phyloP scores from a whole-genome alignment of 2,113 vertebrate genomes.

The Dicrurus megarhynchus region DNA sequence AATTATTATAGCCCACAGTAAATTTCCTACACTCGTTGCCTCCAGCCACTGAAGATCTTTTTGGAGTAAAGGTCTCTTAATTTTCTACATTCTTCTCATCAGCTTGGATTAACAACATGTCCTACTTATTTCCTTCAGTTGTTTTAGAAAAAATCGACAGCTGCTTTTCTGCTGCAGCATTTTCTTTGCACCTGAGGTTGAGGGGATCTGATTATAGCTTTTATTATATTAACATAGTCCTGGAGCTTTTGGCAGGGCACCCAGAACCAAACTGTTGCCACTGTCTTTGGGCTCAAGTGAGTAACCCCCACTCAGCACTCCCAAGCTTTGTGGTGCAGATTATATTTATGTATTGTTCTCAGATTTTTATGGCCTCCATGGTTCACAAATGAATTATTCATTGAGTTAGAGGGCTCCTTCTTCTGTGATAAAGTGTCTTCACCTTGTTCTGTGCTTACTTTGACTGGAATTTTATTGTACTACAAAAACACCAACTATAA shows the following conservation, averaged over 20 bases:
- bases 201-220: background rate
- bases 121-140: constrained; percentile 4
- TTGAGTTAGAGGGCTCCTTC: background rate
- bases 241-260: background rate
- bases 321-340: background rate
- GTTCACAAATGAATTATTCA: constrained; percentile 44
- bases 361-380: background rate
- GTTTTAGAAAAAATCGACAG: constrained; percentile 35
- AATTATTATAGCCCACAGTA: constrained; percentile 84
- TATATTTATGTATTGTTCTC: constrained; percentile 22
- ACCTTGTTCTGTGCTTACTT: background rate
- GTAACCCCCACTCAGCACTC: background rate
- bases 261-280: background rate
- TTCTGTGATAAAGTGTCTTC: background rate
- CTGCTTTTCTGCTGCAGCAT: constrained; percentile 49
- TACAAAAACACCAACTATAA: background rate
- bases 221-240: background rate
- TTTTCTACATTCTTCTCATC: constrained; percentile 81
- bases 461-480: background rate
- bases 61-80: constrained; percentile 84
- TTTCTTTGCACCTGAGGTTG: constrained; percentile 40
- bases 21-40: constrained; percentile 70
- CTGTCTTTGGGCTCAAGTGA: background rate
- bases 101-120: constrained; percentile 48
- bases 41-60: constrained; percentile 77